Conservation (phyloP, 2,113 vertebrate species). For the Oriolus oriolus region DNA sequence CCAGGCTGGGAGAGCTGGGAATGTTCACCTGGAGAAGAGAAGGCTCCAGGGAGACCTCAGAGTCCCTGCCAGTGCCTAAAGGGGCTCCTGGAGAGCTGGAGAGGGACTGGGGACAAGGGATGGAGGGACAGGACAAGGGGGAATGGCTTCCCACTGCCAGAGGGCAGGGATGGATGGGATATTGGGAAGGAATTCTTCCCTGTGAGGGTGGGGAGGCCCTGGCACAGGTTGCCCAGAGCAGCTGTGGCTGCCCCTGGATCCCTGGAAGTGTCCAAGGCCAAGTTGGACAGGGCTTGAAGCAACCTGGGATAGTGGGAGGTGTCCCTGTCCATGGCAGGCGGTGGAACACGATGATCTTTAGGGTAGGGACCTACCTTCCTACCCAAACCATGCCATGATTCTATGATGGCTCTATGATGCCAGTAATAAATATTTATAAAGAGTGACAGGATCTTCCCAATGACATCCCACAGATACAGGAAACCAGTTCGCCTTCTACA, state of each 20-base stretch:
- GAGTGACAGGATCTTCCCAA: not conserved
- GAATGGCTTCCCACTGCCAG: not conserved
- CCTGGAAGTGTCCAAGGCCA: not conserved
- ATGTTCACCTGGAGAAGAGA: rapidly evolving
- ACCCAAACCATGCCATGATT: not conserved
- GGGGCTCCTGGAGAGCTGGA: not conserved
- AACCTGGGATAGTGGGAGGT: rapidly evolving
- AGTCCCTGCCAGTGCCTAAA: rapidly evolving
- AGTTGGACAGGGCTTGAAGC: rapidly evolving
- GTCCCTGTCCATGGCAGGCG: not conserved
- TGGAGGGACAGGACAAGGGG: not conserved
- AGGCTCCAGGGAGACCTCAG: not conserved
- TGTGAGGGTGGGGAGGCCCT: not conserved
- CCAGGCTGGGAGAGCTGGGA: not conserved
- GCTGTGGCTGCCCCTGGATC: not conserved
- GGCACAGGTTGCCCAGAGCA: not conserved
- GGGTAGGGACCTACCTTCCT: not conserved
- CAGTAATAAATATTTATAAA: not conserved
- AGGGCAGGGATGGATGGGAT: not conserved
- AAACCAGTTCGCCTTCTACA: not conserved
- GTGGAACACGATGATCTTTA: not conserved
- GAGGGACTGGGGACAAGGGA: not conserved
- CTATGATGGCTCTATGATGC: not conserved
- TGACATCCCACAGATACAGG: not conserved
- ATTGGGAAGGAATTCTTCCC: rapidly evolving